Evolutionary conservation across 2,797 vertebrate species (phyloP).

Genomic region (Sebastiscus albofasciatus): DNA sequence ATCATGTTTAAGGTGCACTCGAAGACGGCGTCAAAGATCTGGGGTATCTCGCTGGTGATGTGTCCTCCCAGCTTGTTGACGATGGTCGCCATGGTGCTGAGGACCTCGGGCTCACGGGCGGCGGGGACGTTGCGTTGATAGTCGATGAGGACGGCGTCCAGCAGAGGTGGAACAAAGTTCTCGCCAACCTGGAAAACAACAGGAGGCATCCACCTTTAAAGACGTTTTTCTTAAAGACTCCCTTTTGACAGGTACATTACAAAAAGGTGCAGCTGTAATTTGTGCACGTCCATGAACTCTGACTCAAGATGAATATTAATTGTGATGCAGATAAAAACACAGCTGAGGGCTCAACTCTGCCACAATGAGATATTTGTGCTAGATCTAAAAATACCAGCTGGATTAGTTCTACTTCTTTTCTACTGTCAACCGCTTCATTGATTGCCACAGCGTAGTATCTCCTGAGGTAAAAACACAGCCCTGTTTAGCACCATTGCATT

Average conservation of each 20-base stretch:
- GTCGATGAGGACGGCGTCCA: constrained; percentile 97
- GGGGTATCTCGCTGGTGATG: constrained; percentile 97
- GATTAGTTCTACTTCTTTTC: constrained; percentile 25
- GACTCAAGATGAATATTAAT: constrained; percentile 10
- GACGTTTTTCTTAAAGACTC: neutral
- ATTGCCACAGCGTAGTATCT: neutral
- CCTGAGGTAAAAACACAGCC: constrained; percentile 16
- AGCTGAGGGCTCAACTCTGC: neutral
- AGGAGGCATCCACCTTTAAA: neutral
- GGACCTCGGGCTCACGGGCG: constrained; percentile 96
- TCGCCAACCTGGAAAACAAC: constrained; percentile 88
- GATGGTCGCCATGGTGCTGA: constrained; percentile 98
- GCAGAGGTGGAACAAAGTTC: constrained; percentile 95
- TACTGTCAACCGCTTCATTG: constrained; percentile 9
- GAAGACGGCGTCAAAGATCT: constrained; percentile 98
- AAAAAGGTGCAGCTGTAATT: neutral
- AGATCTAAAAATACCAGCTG: constrained; percentile 52
- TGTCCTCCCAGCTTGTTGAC: constrained; percentile 97
- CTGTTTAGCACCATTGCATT: neutral
- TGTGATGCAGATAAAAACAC: constrained; percentile 7
- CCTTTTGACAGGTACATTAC: neutral
- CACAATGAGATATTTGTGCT: constrained; percentile 14
- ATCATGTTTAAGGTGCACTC: constrained; percentile 99
- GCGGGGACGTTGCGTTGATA: constrained; percentile 98
- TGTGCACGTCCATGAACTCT: neutral